Evolutionary conservation across 1,140 invertebrate species (phyloP), one percentile per base, ranked within the genome.

Genomic region (Ceratina japonica): DNA sequence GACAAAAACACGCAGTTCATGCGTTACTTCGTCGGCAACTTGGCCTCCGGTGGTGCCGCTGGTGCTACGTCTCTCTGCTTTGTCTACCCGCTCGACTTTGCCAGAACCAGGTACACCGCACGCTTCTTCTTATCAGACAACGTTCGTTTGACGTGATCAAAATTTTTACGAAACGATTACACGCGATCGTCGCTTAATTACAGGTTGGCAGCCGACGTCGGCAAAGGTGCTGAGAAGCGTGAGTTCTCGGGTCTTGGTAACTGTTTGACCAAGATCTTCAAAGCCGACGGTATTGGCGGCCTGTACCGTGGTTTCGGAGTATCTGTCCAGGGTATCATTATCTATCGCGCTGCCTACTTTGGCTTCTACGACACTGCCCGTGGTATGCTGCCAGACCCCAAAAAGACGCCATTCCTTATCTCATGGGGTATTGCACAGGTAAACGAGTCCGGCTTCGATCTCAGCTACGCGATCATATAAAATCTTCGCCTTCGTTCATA

Each of bases 61-160:
- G 98, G 98, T 89, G 98, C 97, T 24, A 97, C 97, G 20, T 99
- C 98, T 37, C 94, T 99, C 37, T 97, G 97, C 92, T 98, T 99
- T 89, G 98, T 99, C 68, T 99, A 99, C 91, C 98, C 98, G 24
- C 94, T 99, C 59, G 98, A 99, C 93, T 99, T 97, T 92, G 97
- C 97, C 87, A 94, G 37, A 52, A 56, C 54, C 54, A 56, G 54
- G 15, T 56, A n/a, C 54, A 18, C 5, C 52, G 2, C 27, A 31
- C 27, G 27, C 2, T 31, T 31, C 4, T 31, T 31, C 27, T 31
- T 4, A 31, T 31, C 27, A 31, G 27, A 4, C 27, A 4, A 31
- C 27, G 4, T 31, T 31, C 27, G 27, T 31, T 31, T 31, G 27
- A 31, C 4, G 4, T 31, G n/a, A 52, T 51, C 13, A 20, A 31